A percentile compares a stretch with the other conserved stretches of the same genome.
phyloP scores from a whole-genome alignment of 2,888 invertebrate genomes.

The Agrotis segetum region DNA sequence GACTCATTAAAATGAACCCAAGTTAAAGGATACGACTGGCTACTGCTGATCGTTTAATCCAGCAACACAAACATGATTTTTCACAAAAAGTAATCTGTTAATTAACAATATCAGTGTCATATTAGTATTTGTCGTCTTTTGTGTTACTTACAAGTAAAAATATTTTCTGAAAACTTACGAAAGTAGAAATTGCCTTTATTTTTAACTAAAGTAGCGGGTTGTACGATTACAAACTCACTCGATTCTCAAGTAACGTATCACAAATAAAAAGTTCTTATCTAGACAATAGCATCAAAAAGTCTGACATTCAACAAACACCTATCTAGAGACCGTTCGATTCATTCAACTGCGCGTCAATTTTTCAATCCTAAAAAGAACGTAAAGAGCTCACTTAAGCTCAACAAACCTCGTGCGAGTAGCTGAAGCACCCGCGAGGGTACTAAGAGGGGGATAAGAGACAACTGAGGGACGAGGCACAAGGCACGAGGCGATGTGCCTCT shows the following conservation, averaged over 20 bases:
- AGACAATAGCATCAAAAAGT: background rate
- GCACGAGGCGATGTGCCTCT: conserved; percentile 23
- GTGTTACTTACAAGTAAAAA: background rate
- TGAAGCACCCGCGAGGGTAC: conserved; percentile 33
- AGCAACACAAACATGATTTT: too few relatives aligned
- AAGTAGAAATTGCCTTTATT: background rate
- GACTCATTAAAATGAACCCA: too few relatives aligned
- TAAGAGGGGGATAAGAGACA: conserved; percentile 40
- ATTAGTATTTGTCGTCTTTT: background rate
- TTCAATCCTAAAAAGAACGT: conserved; percentile 43
- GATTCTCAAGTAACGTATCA: background rate
- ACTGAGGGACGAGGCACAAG: conserved; percentile 13
- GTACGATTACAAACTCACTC: too few relatives aligned
- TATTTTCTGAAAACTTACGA: background rate
- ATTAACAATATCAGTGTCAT: background rate
- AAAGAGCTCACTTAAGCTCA: conserved; percentile 44
- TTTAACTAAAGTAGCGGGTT: background rate
- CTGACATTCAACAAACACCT: background rate
- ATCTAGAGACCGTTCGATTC: conserved; percentile 3
- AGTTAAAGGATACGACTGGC: too few relatives aligned
- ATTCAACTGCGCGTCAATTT: conserved; percentile 19
- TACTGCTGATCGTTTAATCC: too few relatives aligned
- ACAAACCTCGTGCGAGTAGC: conserved; percentile 46
- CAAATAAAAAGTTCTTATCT: background rate
- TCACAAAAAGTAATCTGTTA: too few relatives aligned